Evolutionary conservation across 2,113 vertebrate genomes (phyloP).

Genomic region (Pelodiscus sinensis): DNA sequence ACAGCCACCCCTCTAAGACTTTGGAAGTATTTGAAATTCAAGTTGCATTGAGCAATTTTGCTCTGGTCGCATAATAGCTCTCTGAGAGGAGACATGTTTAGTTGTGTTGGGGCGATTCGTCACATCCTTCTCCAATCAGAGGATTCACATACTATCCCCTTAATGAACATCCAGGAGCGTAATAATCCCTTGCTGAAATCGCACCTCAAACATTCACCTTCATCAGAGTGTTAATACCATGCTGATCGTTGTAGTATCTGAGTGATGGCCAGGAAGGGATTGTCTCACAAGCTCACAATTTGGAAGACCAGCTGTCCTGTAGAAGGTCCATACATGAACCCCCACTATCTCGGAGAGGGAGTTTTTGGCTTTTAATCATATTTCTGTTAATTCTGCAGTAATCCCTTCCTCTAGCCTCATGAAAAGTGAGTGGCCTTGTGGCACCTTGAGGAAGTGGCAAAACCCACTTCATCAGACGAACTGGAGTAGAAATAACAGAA

Average conservation of each 20-base stretch:
- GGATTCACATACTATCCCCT: not conserved
- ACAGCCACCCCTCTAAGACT: too few relatives aligned
- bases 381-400: not conserved
- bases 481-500: too few relatives aligned
- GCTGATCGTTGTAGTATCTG: not conserved
- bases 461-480: too few relatives aligned
- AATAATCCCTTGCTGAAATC: not conserved
- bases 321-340: not conserved
- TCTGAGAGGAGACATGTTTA: not conserved
- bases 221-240: not conserved
- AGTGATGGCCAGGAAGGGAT: not conserved
- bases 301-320: not conserved
- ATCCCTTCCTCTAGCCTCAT: not conserved
- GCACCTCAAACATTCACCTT: not conserved
- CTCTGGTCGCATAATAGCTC: fast-evolving
- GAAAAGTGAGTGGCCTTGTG: too few relatives aligned
- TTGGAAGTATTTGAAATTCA: not conserved
- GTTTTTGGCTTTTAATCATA: not conserved
- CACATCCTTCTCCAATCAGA: not conserved
- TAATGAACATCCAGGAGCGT: not conserved
- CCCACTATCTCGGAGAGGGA: not conserved
- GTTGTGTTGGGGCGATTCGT: not conserved
- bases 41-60: not conserved
- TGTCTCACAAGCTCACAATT: not conserved
- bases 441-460: too few relatives aligned